These are phyloP conservation scores for Clusia tigrina DNA, from an alignment of 2,888 invertebrate species.

Conservation along the genomic window DNA sequence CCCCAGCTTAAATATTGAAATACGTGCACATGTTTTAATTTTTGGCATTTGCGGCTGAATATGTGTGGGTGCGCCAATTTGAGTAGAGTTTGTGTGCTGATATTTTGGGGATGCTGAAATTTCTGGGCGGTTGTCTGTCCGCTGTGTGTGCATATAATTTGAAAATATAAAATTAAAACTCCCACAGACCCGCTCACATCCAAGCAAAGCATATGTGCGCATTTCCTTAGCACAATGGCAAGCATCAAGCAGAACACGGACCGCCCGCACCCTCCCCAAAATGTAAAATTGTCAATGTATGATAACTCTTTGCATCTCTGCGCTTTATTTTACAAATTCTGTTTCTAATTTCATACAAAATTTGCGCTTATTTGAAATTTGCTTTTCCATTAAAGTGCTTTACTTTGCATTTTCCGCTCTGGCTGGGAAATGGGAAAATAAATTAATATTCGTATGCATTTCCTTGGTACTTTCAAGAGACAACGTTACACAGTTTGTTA, in stretches of 20 bases:
- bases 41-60: slow-evolving; percentile 14
- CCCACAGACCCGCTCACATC: neutral
- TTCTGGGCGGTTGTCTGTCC: neutral
- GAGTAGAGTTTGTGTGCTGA: neutral
- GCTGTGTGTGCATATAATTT: slow-evolving; percentile 1
- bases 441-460: no score
- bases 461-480: no score
- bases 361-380: slow-evolving; percentile 5
- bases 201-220: slow-evolving; percentile 16
- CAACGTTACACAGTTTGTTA: no score
- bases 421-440: no score
- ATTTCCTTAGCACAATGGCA: no score
- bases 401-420: no score
- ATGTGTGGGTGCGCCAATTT: neutral
- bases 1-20: slow-evolving; percentile 13
- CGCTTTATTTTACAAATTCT: neutral
- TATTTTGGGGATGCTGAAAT: neutral
- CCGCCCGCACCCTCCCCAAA: no score
- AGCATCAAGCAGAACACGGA: no score
- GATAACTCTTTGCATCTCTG: neutral
- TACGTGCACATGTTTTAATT: slow-evolving; percentile 38
- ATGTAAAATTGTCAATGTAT: neutral
- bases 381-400: slow-evolving; percentile 8
- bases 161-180: slow-evolving; percentile 1
- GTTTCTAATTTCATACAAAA: neutral